Conservation (phyloP, 2,113 vertebrate species). For the Zingel zingel region DNA sequence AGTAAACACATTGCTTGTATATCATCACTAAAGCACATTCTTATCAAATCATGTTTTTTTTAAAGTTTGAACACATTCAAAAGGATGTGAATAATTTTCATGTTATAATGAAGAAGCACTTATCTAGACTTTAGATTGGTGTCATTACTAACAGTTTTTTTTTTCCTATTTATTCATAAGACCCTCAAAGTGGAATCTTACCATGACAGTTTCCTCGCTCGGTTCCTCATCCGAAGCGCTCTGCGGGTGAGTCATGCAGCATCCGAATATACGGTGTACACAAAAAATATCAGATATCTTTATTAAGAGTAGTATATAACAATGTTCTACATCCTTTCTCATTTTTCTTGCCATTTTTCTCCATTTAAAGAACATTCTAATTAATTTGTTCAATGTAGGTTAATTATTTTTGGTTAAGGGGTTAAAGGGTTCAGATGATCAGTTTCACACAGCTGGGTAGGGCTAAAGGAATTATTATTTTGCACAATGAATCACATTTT, state of each 20-base stretch:
- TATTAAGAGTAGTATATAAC: background rate
- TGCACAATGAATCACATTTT: too few relatives aligned
- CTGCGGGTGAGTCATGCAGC: constrained; percentile 77
- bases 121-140: background rate
- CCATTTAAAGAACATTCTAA: background rate
- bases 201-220: constrained; percentile 85
- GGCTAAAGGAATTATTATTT: too few relatives aligned
- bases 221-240: constrained; percentile 84
- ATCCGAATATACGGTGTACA: background rate
- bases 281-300: background rate
- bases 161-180: constrained; percentile 55
- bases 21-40: background rate
- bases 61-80: background rate
- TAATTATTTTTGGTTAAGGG: too few relatives aligned
- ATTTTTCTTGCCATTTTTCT: background rate
- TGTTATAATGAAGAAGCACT: background rate
- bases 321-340: background rate
- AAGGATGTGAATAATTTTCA: background rate
- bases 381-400: too few relatives aligned
- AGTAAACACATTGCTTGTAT: background rate
- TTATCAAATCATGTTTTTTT: background rate
- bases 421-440: too few relatives aligned
- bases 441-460: too few relatives aligned
- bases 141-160: background rate
- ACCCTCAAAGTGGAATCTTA: constrained; percentile 87